Evolutionary conservation across 1,140 invertebrate genomes (phyloP), one percentile per base, ranked within the genome.

Genomic region (Brachionus rotundiformis): DNA sequence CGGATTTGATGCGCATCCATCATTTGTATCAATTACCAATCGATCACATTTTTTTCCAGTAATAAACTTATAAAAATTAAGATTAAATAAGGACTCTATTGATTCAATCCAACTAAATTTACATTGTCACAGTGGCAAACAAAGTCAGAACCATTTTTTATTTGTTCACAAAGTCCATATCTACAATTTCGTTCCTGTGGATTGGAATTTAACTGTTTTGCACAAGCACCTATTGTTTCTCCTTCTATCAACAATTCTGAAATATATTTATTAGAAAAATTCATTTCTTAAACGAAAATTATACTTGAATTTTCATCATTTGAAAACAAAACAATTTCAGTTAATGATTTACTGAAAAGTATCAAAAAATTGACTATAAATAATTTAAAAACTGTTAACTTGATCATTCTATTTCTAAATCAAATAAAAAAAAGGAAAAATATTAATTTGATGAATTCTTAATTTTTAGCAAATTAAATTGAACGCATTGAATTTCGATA

Each of bases 71-170:
- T 31, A 39, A 59, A 31, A 47, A 19, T 19, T 11, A n/a, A 33
- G 36, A 23, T 63, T 63, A 63, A 63, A 23, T 16, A 8, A 75
- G 27, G 1, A 6, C n/a, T n/a, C n/a, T n/a, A n/a, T n/a, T n/a
- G n/a, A n/a, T n/a, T n/a, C n/a, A n/a, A n/a, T n/a, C n/a, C n/a
- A 16, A 10, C 16, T 27, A 2, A 59, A 27, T 10, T 59, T 59
- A 79, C 76, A 39, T 79, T 61, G 13, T 79, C 76, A 36, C 79
- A 81, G 49, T 81, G 79, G 11, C 79, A 81, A 47, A 68, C 79
- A 36, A 61, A 81, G n/a, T 81, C 79, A 11, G 79, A 65, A 13
- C 79, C 79, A 41, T 79, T 79, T 63, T 54, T 61, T 19, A 65
- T 71, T 44, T 81, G 36, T 29, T 81, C 79, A 39, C 79, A 81